Evolutionary conservation across 1,140 invertebrate species (phyloP).

Genomic region (Orchesella cincta): DNA sequence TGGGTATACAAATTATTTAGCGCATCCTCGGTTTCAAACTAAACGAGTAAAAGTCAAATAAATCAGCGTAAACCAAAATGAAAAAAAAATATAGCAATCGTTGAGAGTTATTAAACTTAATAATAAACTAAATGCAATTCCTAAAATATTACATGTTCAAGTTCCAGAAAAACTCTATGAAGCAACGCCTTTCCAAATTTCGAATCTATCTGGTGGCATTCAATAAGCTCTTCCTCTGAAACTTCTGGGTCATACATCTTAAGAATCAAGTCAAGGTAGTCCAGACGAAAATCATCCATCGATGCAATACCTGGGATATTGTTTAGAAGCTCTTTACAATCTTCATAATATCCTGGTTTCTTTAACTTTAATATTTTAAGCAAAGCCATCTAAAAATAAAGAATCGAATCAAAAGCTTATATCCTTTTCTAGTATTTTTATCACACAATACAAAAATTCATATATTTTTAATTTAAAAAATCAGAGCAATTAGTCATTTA

Average conservation of each 20-base stretch:
- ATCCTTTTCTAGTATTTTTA: too few species aligned
- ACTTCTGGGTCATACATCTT: not conserved
- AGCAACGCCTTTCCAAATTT: slow-evolving; percentile 13
- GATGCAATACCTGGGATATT: not conserved
- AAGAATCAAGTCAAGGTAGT: slow-evolving; percentile 21
- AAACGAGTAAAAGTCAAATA: too few species aligned
- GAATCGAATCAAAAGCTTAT: not conserved
- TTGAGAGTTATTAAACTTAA: not conserved
- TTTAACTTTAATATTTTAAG: slow-evolving; percentile 36
- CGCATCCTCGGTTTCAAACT: not conserved
- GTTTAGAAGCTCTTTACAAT: slow-evolving; percentile 44
- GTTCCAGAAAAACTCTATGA: not conserved
- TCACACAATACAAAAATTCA: too few species aligned
- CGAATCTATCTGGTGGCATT: not conserved
- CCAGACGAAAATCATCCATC: not conserved
- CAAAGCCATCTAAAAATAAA: slow-evolving; percentile 38
- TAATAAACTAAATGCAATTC: not conserved
- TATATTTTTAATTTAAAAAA: too few species aligned
- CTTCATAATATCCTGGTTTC: slow-evolving; percentile 31
- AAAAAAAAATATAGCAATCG: not conserved
- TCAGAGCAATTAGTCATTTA: too few species aligned
- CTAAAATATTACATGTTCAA: not conserved
- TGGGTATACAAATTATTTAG: not conserved
- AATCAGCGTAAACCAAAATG: too few species aligned
- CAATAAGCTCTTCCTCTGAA: slow-evolving; percentile 19